Conservation (phyloP, 1,140 invertebrate genomes). For the Drosophila biarmipes region DNA sequence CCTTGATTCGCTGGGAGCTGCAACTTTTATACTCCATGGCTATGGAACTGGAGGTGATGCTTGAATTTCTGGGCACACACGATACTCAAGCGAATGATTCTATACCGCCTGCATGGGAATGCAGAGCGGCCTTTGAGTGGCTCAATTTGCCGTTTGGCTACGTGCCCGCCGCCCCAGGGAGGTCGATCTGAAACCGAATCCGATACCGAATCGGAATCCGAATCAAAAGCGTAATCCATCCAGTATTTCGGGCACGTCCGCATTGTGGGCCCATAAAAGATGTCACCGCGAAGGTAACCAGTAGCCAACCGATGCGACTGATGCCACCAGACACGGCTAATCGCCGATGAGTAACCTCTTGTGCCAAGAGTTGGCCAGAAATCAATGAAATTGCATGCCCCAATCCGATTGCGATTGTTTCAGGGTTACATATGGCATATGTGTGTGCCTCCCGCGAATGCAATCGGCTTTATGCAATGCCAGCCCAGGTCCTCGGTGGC, state of each 20-base stretch:
- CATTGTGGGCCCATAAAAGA: constrained; percentile 63
- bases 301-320: constrained; percentile 32
- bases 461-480: constrained; percentile 46
- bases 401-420: constrained; percentile 37
- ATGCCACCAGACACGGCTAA: constrained; percentile 29
- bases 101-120: constrained; percentile 47
- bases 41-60: constrained; percentile 3
- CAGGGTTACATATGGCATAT: constrained; percentile 21
- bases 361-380: constrained; percentile 34
- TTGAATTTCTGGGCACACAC: constrained; percentile 52
- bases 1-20: constrained; percentile 11
- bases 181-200: constrained; percentile 24
- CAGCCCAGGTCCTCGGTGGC: background rate
- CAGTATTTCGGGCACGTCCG: constrained; percentile 58
- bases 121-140: constrained; percentile 37
- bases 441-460: background rate
- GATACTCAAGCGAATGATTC: constrained; percentile 46
- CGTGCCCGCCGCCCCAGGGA: constrained; percentile 50
- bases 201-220: background rate
- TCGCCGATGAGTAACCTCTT: constrained; percentile 43
- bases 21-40: constrained; percentile 62
- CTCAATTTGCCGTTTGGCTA: constrained; percentile 42
- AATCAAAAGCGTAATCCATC: constrained; percentile 13
- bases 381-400: constrained; percentile 28
- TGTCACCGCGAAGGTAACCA: constrained; percentile 59